These are phyloP conservation scores for Frankliniella intonsa DNA, from an alignment of 2,888 invertebrate species.

Conservation along the genomic window DNA sequence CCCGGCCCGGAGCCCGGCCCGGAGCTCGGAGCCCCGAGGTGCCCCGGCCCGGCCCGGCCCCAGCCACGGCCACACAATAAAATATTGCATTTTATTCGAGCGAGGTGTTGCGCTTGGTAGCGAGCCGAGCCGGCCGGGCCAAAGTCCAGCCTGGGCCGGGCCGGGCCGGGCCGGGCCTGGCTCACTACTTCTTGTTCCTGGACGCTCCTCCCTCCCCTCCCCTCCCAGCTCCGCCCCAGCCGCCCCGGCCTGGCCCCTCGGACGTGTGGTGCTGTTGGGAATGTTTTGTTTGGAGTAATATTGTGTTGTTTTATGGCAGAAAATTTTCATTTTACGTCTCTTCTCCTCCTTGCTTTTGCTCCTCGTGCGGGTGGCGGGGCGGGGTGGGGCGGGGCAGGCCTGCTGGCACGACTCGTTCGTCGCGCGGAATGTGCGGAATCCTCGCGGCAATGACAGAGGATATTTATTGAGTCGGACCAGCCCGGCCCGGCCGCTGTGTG, in stretches of 20 bases:
- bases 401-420: neutral
- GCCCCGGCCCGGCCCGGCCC: no score
- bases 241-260: neutral
- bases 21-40: no score
- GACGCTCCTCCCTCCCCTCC: no score
- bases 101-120: constrained; percentile 21
- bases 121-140: constrained; percentile 7
- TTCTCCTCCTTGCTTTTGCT: neutral
- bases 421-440: neutral
- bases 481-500: neutral
- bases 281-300: constrained; percentile 23
- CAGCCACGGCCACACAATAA: constrained; percentile 3
- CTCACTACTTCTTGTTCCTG: constrained; percentile 1
- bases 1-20: neutral
- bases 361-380: no score
- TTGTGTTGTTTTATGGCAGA: constrained; percentile 26
- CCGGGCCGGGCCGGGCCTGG: neutral
- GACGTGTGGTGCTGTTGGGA: constrained; percentile 2
- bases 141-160: neutral
- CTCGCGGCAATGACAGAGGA: neutral
- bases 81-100: constrained; percentile 27
- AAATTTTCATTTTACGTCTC: constrained; percentile 25
- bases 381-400: no score
- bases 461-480: neutral
- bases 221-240: no score